These are phyloP conservation scores for Rafetus swinhoei DNA, from an alignment of 2,113 vertebrate species.

Conservation along the genomic window DNA sequence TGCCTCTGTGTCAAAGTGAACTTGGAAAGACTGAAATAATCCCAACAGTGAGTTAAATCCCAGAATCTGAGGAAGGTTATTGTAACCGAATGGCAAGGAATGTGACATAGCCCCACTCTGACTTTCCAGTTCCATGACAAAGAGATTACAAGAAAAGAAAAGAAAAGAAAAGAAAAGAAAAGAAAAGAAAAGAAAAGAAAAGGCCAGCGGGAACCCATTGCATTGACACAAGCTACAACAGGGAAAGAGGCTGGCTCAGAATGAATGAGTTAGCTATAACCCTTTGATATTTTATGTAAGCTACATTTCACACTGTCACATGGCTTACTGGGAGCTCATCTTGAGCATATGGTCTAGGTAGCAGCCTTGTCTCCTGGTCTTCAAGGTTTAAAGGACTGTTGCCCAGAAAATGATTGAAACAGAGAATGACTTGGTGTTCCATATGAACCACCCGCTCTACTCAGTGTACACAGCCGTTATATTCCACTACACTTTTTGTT, in stretches of 20 bases:
- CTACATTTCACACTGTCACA: neutral
- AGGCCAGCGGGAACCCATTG: slow-evolving; percentile 18
- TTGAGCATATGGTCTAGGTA: neutral
- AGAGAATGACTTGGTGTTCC: neutral
- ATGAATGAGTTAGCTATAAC: neutral
- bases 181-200: slow-evolving; percentile 22
- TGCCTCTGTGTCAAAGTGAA: neutral
- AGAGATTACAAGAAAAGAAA: neutral
- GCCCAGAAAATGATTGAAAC: neutral
- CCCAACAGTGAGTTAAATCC: neutral
- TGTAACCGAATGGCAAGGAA: neutral
- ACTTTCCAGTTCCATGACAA: slow-evolving; percentile 52
- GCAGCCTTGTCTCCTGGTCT: neutral
- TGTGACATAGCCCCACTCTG: slow-evolving; percentile 1
- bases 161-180: too few species aligned
- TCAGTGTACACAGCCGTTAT: neutral
- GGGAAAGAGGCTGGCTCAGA: slow-evolving; percentile 14
- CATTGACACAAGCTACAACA: neutral
- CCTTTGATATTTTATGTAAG: neutral
- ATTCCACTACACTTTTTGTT: neutral
- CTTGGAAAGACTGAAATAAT: neutral
- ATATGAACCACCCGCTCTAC: neutral
- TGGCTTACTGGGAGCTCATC: neutral
- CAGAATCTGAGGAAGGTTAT: neutral
- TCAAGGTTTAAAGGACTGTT: neutral